These are phyloP conservation scores for Drosophila gaucha DNA, from an alignment of 2,888 invertebrate genomes.

Conservation along the genomic window DNA sequence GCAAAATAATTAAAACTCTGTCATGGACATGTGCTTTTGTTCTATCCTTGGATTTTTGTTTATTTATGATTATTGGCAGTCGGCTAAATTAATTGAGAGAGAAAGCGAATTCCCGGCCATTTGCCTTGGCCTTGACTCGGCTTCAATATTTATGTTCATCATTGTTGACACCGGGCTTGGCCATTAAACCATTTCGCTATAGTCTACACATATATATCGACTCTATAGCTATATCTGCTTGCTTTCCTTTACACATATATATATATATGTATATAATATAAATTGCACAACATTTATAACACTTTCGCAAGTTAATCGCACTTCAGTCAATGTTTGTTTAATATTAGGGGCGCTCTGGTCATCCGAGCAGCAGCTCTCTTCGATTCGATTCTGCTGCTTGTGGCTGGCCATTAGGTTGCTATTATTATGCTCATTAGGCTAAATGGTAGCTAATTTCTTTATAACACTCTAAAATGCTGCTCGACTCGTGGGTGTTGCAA, in stretches of 20 bases:
- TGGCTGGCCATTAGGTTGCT: slow-evolving; percentile 63
- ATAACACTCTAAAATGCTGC: slow-evolving; percentile 72
- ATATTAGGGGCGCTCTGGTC: slow-evolving; percentile 44
- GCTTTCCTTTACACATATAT: slow-evolving; percentile 1
- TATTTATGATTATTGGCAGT: slow-evolving; percentile 76
- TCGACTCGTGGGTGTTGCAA: slow-evolving; percentile 53
- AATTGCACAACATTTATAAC: slow-evolving; percentile 72
- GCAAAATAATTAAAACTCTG: slow-evolving; percentile 66
- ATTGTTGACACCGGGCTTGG: slow-evolving; percentile 44
- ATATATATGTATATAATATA: slow-evolving; percentile 29
- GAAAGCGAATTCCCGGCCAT: slow-evolving; percentile 19
- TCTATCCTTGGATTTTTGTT: slow-evolving; percentile 47
- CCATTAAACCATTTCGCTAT: slow-evolving; percentile 24
- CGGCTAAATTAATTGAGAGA: slow-evolving; percentile 68
- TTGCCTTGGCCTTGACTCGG: slow-evolving; percentile 44
- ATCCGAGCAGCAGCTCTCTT: slow-evolving; percentile 13
- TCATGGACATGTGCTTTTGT: slow-evolving; percentile 18
- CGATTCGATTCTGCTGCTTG: slow-evolving; percentile 16
- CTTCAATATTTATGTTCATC: slow-evolving; percentile 51
- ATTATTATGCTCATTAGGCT: slow-evolving; percentile 75
- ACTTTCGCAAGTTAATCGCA: slow-evolving; percentile 73
- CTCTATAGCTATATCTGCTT: slow-evolving; percentile 19
- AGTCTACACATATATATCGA: slow-evolving; percentile 13
- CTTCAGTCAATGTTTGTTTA: slow-evolving; percentile 76
- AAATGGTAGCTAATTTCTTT: slow-evolving; percentile 77